phyloP scores from a whole-genome alignment of 2,888 invertebrate species.

The Stenodera caucasica region DNA sequence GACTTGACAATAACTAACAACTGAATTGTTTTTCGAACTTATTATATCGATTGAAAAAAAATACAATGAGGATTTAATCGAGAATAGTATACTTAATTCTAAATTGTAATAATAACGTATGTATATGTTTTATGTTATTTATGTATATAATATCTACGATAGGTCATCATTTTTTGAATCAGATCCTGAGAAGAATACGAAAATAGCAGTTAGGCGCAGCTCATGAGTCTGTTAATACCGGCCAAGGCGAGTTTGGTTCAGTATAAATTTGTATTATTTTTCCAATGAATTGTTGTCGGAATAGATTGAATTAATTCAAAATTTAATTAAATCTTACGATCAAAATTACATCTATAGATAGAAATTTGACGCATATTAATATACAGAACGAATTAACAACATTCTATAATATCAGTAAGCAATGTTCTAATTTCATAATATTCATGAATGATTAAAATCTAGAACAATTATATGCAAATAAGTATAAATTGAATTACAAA shows the following conservation, averaged over 20 bases:
- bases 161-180: background rate
- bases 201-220: background rate
- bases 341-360: background rate
- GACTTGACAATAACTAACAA: background rate
- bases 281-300: too few relatives aligned
- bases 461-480: conserved; percentile 15
- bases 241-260: background rate
- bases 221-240: too few relatives aligned
- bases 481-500: conserved; percentile 5
- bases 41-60: too few relatives aligned
- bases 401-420: background rate
- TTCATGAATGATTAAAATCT: conserved; percentile 14
- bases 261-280: background rate
- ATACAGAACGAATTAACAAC: background rate
- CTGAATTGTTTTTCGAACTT: too few relatives aligned
- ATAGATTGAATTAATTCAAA: background rate
- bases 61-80: too few relatives aligned
- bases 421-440: conserved; percentile 8
- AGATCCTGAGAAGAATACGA: background rate
- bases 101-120: background rate
- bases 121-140: background rate
- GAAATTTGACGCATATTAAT: background rate
- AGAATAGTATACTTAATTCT: too few relatives aligned
- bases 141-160: background rate
- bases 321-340: background rate